Evolutionary conservation across 2,888 invertebrate genomes (phyloP).

Genomic region (Cheilosia pagana): DNA sequence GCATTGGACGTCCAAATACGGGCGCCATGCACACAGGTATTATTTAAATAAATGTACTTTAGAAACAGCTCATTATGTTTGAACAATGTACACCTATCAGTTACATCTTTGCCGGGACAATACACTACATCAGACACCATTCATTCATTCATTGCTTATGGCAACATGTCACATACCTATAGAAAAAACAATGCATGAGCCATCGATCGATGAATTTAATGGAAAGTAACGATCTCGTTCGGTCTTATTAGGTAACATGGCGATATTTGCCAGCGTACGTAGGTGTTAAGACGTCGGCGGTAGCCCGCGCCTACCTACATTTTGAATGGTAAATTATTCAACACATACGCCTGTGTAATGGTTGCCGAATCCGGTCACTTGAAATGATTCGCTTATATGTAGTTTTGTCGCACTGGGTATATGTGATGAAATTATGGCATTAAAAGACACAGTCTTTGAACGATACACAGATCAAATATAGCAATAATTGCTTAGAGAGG

Average conservation of each 20-base stretch:
- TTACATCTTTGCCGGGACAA: slow-evolving; percentile 21
- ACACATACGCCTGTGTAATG: slow-evolving; percentile 33
- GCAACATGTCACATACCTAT: slow-evolving; percentile 27
- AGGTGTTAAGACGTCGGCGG: slow-evolving; percentile 67
- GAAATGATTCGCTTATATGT: slow-evolving; percentile 41
- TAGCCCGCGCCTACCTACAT: slow-evolving; percentile 44
- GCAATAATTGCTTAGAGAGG: slow-evolving; percentile 10
- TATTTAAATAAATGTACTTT: not conserved
- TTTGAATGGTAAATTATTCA: slow-evolving; percentile 45
- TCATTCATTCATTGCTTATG: slow-evolving; percentile 41
- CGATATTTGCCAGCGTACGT: slow-evolving; percentile 49
- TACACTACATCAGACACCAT: too few species aligned
- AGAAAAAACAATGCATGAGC: slow-evolving; percentile 60
- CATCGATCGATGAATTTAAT: slow-evolving; percentile 56
- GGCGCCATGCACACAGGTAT: too few species aligned
- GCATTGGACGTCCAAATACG: not conserved
- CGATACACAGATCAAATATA: slow-evolving; percentile 34
- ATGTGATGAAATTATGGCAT: slow-evolving; percentile 26
- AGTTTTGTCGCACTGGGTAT: slow-evolving; percentile 18
- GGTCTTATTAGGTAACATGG: slow-evolving; percentile 66
- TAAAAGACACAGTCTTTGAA: slow-evolving; percentile 19
- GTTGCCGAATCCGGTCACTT: slow-evolving; percentile 65
- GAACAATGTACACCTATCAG: not conserved
- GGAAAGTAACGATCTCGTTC: slow-evolving; percentile 67
- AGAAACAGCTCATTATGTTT: not conserved